phyloP scores from a whole-genome alignment of 1,140 invertebrate genomes.

The Ganaspis sp. region DNA sequence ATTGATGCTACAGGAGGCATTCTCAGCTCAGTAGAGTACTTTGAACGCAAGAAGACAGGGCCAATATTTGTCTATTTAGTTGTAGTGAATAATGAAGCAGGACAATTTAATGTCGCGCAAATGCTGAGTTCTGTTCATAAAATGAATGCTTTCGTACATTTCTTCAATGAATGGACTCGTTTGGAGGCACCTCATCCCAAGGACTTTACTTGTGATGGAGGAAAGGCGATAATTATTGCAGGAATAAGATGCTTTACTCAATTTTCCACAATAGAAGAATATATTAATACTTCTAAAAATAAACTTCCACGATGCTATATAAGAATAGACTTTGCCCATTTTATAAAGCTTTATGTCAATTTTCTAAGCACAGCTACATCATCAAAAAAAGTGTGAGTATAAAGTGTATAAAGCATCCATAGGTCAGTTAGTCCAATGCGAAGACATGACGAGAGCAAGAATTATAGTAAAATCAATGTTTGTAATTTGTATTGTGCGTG shows the following conservation, averaged over 20 bases:
- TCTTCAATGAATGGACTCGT: constrained; percentile 40
- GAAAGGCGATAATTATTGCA: no score
- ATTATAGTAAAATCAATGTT: constrained; percentile 35
- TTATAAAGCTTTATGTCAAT: constrained; percentile 30
- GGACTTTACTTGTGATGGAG: constrained; percentile 43
- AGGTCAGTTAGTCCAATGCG: constrained; percentile 2
- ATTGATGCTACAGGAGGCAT: neutral
- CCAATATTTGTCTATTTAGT: no score
- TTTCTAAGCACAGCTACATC: neutral
- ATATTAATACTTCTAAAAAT: constrained; percentile 14
- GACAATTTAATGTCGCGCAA: constrained; percentile 31
- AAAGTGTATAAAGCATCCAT: constrained; percentile 11
- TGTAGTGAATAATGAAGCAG: neutral
- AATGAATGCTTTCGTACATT: neutral
- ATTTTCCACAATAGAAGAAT: no score
- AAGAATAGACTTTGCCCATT: constrained; percentile 40
- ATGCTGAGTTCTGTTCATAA: neutral
- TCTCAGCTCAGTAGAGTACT: no score
- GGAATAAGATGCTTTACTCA: no score
- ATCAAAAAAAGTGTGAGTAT: neutral
- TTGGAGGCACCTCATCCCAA: constrained; percentile 38
- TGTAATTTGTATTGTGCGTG: no score
- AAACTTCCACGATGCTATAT: constrained; percentile 21
- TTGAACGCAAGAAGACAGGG: neutral
- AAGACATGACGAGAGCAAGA: neutral